A percentile compares a stretch with the other conserved stretches of the same genome.
phyloP scores from a whole-genome alignment of 64 coral and sea anemone genomes.

The Porites lutea region DNA sequence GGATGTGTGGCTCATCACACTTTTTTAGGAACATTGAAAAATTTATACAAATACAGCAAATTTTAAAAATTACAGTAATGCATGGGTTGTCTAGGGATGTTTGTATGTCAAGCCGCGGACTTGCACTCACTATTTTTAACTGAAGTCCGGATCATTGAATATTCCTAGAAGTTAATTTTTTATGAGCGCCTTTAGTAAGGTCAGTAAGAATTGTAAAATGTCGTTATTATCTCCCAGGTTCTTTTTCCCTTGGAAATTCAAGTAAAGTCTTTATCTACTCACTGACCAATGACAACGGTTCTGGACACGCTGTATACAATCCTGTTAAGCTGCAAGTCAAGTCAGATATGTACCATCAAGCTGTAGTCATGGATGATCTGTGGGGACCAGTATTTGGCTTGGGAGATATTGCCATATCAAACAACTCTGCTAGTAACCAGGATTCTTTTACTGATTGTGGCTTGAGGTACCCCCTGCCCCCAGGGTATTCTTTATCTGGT shows the following conservation, averaged over 20 bases:
- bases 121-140: too few relatives aligned
- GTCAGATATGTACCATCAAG: neutral
- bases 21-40: too few relatives aligned
- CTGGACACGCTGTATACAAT: neutral
- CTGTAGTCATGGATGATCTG: neutral
- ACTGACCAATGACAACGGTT: neutral
- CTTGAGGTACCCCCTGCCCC: neutral
- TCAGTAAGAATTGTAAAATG: neutral
- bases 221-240: neutral
- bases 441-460: neutral
- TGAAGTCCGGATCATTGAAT: too few relatives aligned
- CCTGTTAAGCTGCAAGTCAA: neutral
- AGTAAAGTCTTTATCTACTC: neutral
- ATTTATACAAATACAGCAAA: too few relatives aligned
- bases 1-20: too few relatives aligned
- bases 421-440: neutral
- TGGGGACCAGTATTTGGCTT: neutral
- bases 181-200: too few relatives aligned
- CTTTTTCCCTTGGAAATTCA: neutral
- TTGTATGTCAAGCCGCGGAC: too few relatives aligned
- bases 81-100: too few relatives aligned
- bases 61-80: too few relatives aligned
- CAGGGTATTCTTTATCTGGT: neutral
- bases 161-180: too few relatives aligned
- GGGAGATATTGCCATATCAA: neutral